Conservation (phyloP, 2,113 vertebrate genomes). For the Alligator mississippiensis region DNA sequence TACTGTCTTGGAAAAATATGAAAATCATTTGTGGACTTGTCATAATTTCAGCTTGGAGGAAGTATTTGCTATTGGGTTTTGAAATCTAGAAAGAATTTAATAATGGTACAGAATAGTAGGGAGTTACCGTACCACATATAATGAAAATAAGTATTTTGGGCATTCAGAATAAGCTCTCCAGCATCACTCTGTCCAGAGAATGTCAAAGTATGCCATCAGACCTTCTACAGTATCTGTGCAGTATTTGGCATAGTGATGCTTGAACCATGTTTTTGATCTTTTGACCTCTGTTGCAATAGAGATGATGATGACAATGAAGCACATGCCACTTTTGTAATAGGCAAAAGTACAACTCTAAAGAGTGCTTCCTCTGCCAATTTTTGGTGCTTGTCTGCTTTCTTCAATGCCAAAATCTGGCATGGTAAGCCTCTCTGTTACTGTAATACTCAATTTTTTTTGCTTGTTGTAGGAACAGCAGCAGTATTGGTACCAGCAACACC, state of each 20-base stretch:
- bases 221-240: neutral
- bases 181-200: too few relatives aligned
- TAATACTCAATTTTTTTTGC: slow-evolving; percentile 20
- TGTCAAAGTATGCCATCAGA: too few relatives aligned
- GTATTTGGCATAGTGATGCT: neutral
- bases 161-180: neutral
- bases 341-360: neutral
- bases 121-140: neutral
- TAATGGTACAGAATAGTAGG: neutral
- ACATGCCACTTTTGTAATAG: neutral
- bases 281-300: neutral
- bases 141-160: neutral
- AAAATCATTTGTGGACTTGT: neutral
- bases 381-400: neutral
- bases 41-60: neutral
- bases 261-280: neutral
- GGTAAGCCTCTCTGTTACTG: neutral
- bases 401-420: neutral
- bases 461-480: slow-evolving; percentile 91
- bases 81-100: neutral
- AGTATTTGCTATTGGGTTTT: neutral
- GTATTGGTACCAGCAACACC: slow-evolving; percentile 95
- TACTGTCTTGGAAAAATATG: neutral
- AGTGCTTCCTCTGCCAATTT: neutral
- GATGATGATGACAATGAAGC: neutral